phyloP scores from a whole-genome alignment of 2,113 vertebrate species.

The Bufo bufo region DNA sequence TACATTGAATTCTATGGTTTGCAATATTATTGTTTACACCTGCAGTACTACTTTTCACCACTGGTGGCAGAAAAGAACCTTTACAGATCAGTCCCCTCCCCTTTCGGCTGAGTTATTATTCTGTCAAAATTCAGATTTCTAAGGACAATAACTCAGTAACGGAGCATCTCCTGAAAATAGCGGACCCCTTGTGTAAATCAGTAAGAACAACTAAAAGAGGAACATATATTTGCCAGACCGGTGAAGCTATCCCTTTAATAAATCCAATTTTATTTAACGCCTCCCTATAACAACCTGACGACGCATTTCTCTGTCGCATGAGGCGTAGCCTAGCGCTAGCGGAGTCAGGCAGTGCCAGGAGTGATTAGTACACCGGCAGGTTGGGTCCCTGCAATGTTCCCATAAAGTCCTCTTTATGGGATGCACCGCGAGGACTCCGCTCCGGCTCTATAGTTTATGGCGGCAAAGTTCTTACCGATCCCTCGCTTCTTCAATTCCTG shows the following conservation, averaged over 20 bases:
- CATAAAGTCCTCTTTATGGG: neutral
- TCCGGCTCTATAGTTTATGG: neutral
- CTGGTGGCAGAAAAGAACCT: neutral
- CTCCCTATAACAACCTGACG: neutral
- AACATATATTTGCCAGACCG: too few relatives aligned
- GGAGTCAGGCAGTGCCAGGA: neutral
- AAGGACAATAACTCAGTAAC: neutral
- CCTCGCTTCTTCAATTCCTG: neutral
- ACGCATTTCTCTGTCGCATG: neutral
- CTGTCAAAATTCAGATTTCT: neutral
- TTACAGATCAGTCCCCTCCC: too few relatives aligned
- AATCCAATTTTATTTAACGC: neutral
- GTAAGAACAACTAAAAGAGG: neutral
- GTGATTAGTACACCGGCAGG: neutral
- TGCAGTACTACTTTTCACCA: neutral
- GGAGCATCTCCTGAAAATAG: neutral
- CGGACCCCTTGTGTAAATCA: neutral
- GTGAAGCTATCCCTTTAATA: neutral
- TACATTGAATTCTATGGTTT: too few relatives aligned
- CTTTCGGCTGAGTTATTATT: neutral
- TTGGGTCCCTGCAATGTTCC: neutral
- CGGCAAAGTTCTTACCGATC: neutral
- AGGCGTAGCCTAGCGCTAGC: neutral
- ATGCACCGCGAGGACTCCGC: neutral
- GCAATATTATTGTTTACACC: too few relatives aligned